Evolutionary conservation across 2,797 vertebrate species (phyloP).

Genomic region (Numenius phaeopus): DNA sequence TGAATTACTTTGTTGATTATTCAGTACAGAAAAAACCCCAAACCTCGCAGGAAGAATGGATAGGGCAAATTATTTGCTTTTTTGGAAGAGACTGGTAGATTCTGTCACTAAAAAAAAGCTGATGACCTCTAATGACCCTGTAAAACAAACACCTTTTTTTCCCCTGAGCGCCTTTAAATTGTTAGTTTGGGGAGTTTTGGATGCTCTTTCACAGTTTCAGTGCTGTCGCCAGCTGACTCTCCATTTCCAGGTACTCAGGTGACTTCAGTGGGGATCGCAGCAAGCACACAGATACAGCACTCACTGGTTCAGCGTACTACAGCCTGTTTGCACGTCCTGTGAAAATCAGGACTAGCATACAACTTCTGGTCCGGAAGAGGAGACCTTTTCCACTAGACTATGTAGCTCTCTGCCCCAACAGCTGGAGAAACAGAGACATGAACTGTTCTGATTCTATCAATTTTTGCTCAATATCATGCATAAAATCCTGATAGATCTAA

Average conservation of each 20-base stretch:
- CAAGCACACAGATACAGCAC: not conserved
- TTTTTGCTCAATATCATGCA: not conserved
- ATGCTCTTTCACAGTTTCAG: not conserved
- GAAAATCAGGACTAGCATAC: not conserved
- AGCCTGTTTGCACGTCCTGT: not conserved
- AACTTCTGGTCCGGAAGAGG: not conserved
- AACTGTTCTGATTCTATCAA: not conserved
- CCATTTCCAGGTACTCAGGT: not conserved
- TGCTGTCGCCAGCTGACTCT: not conserved
- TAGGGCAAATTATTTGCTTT: not conserved
- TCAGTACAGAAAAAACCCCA: not conserved
- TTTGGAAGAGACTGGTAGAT: not conserved
- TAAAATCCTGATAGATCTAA: not conserved
- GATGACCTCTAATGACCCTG: not conserved
- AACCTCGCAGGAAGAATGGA: not conserved
- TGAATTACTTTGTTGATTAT: not conserved
- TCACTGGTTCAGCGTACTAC: not conserved
- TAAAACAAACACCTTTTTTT: not conserved
- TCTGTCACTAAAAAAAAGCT: not conserved
- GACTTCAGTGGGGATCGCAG: not conserved
- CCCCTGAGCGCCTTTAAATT: not conserved
- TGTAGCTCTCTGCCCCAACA: not conserved
- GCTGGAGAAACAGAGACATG: not conserved
- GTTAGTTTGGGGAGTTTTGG: not conserved
- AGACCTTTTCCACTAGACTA: not conserved